A percentile compares a stretch with the other conserved stretches of the same genome.
Conservation (phyloP, 2,113 vertebrate genomes). For the Misgurnus mizolepis region DNA sequence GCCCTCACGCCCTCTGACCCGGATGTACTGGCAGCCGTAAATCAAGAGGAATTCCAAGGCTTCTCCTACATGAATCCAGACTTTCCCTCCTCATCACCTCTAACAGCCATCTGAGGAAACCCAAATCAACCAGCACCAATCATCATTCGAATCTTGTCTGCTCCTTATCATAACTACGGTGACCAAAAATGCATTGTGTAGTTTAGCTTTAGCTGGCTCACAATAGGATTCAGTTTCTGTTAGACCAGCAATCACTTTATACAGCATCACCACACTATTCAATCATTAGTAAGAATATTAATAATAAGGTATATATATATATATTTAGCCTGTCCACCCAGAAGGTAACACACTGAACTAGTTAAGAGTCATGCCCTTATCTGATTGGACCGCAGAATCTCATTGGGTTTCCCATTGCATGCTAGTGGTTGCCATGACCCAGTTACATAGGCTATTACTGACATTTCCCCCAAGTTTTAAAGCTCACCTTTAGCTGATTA, state of each 20-base stretch:
- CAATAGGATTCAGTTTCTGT: not conserved
- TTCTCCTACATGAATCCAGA: constrained; percentile 86
- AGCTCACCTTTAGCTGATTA: constrained; percentile 14
- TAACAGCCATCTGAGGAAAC: constrained; percentile 72
- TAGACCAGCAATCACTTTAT: constrained; percentile 1
- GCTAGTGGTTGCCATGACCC: constrained; percentile 27
- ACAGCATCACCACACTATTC: not conserved
- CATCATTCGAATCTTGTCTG: not conserved
- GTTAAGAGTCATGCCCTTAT: constrained; percentile 22
- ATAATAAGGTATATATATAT: not conserved
- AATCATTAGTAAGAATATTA: not conserved
- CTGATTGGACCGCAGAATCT: constrained; percentile 4
- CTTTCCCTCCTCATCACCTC: constrained; percentile 69
- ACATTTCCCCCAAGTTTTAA: constrained; percentile 6
- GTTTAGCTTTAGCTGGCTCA: constrained; percentile 6
- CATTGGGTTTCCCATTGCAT: constrained; percentile 15
- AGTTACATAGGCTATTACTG: constrained; percentile 12
- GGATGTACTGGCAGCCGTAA: constrained; percentile 83
- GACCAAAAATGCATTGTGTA: constrained; percentile 12
- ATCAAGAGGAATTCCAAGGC: constrained; percentile 86
- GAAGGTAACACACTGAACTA: not conserved
- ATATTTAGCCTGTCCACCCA: constrained; percentile 9
- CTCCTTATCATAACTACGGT: not conserved
- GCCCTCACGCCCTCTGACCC: constrained; percentile 88
- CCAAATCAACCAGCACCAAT: constrained; percentile 1